Base-by-base conservation (phyloP, 1,140 invertebrate genomes). In the Drosophila mojavensis region DNA sequence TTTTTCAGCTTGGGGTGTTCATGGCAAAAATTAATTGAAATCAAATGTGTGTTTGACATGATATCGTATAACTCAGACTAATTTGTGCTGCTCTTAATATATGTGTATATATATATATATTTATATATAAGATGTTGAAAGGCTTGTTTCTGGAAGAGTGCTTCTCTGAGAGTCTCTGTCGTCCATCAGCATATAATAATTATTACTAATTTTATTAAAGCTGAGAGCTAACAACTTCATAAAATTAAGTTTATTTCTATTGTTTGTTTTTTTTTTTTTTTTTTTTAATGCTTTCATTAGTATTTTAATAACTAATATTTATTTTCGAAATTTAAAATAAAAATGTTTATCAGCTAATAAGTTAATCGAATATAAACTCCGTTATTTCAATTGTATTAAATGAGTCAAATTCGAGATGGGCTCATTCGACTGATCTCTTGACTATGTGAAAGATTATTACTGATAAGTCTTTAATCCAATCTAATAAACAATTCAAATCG, bases 1-100 rank as follows among this genome's bases (percentile, higher is more conserved):
- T 69, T 62, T 53, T 66, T 43, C 54, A 69, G 47, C 43, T 47
- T 64, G 30, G n/a, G 28, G 45, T 17, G 43, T 15, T 17, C 39
- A 63, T 47, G 30, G 50, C 45, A 50, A 66, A 86, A 83, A 63
- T 78, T 89, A 88, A 88, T 88, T 88, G 83, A 88, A 88, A 89
- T 89, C 74, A 84, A 88, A 88, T 89, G 83, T 75, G 67, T 78
- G 73, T 79, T 80, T 88, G 83, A 75, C 84, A 88, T 88, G 83
- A 89, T 64, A 88, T 82, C 78, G 62, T 63, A 69, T 77, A 66
- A 65, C 60, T 55, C 56, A 64, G 36, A 39, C 10, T 9, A 50
- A 39, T 45, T 64, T 64, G 30, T 47, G 53, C 47, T 50, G 68
- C 69, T 41, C 50, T 70, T 58, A 56, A 36, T 63, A 61, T 73